A percentile compares a stretch with the other conserved stretches of the same genome.
phyloP scores from a whole-genome alignment of 1,140 invertebrate genomes.

The Phymastichus coffea region DNA sequence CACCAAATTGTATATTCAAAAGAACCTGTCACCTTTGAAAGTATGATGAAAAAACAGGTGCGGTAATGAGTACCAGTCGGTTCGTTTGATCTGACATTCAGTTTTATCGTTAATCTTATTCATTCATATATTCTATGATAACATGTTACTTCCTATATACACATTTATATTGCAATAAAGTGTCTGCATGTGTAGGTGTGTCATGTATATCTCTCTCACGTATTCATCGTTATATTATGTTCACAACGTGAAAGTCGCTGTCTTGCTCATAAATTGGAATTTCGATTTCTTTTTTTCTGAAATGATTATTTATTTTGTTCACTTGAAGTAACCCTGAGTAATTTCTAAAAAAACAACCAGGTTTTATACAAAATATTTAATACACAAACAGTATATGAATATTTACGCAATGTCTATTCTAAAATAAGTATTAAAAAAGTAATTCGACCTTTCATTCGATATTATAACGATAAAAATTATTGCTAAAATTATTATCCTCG shows the following conservation, averaged over 20 bases:
- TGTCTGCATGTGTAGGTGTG: conserved; percentile 35
- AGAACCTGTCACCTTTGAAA: too few relatives aligned
- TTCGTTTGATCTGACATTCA: conserved; percentile 30
- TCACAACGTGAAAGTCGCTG: conserved; percentile 26
- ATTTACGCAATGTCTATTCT: too few relatives aligned
- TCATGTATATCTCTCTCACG: conserved; percentile 16
- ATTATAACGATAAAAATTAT: conserved; percentile 3
- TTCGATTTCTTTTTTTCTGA: background rate
- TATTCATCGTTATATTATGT: conserved; percentile 14
- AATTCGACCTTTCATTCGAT: too few relatives aligned
- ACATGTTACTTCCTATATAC: conserved; percentile 52
- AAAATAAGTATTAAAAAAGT: too few relatives aligned
- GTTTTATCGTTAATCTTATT: conserved; percentile 46
- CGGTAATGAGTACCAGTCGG: conserved; percentile 46
- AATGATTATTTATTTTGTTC: conserved; percentile 8
- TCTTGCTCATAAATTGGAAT: conserved; percentile 17
- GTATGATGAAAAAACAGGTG: too few relatives aligned
- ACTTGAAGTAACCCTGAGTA: conserved; percentile 21
- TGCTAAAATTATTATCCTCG: too few relatives aligned
- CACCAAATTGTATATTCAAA: conserved; percentile 16
- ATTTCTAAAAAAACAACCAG: background rate
- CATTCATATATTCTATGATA: conserved; percentile 45
- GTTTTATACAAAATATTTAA: too few relatives aligned
- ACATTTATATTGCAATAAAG: conserved; percentile 57
- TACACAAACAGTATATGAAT: too few relatives aligned